Conservation (phyloP, 2,113 vertebrate species). For the Lepus europaeus region DNA sequence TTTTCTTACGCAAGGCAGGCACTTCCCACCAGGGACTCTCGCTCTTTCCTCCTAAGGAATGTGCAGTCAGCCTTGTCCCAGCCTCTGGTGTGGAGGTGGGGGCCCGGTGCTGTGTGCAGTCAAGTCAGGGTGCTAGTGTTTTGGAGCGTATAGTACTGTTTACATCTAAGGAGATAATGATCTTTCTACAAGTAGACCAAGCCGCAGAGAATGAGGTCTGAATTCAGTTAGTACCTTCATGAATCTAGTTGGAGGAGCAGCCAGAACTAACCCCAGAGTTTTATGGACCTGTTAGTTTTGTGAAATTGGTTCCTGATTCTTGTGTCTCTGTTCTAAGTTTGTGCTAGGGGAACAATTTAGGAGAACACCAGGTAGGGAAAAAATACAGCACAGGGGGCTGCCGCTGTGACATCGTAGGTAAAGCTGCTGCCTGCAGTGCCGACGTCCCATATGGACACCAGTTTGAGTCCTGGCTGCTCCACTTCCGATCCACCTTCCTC, state of each 20-base stretch:
- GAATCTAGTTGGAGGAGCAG: background rate
- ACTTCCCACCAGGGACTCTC: background rate
- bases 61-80: background rate
- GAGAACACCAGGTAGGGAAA: slow-evolving; percentile 30
- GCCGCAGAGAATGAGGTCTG: background rate
- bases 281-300: slow-evolving; percentile 2
- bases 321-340: background rate
- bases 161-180: background rate
- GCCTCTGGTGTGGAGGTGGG: no score
- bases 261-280: background rate
- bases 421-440: no score
- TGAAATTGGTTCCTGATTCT: background rate
- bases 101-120: background rate
- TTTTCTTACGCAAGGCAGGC: slow-evolving; percentile 16
- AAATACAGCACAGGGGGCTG: background rate
- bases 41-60: background rate
- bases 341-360: background rate
- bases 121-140: slow-evolving; percentile 12
- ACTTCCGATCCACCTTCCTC: no score
- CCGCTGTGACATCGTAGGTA: no score
- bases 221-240: background rate
- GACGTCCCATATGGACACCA: no score
- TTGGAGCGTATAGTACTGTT: slow-evolving; percentile 32
- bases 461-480: no score
- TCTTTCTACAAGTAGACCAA: background rate